Evolutionary conservation across 2,113 vertebrate species (phyloP).

Genomic region (Athene cunicularia): DNA sequence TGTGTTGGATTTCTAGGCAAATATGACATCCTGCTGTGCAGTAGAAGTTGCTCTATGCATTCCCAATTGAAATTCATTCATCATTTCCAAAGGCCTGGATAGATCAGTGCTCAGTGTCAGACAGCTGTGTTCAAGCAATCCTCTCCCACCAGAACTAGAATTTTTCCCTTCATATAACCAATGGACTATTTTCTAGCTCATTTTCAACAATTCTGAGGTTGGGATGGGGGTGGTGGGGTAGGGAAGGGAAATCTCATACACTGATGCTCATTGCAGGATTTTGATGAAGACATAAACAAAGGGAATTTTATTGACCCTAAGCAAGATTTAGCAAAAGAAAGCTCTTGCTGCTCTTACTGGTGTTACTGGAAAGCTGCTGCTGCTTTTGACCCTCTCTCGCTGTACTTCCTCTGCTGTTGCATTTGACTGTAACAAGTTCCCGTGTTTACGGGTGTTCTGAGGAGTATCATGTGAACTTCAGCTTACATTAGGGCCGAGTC

Average conservation of each 20-base stretch:
- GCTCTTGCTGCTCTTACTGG: background rate
- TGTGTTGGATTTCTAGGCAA: background rate
- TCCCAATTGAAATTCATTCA: background rate
- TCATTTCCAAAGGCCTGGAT: background rate
- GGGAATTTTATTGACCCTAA: background rate
- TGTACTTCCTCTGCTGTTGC: background rate
- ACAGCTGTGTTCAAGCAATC: background rate
- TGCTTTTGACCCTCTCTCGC: background rate
- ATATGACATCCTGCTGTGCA: background rate
- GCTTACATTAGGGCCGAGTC: slow-evolving; percentile 24
- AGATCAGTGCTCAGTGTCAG: background rate
- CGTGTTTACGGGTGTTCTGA: background rate
- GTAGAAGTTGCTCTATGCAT: background rate
- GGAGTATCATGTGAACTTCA: background rate
- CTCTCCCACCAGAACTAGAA: background rate
- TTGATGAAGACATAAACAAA: background rate
- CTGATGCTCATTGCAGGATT: background rate
- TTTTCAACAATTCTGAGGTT: background rate
- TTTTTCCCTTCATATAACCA: background rate
- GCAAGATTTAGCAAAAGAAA: background rate
- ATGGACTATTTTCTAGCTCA: background rate
- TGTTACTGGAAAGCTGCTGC: background rate
- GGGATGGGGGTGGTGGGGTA: too few species aligned
- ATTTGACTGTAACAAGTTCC: background rate
- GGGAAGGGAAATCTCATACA: background rate